phyloP scores from a whole-genome alignment of 2,113 vertebrate genomes.

The Solea senegalensis region DNA sequence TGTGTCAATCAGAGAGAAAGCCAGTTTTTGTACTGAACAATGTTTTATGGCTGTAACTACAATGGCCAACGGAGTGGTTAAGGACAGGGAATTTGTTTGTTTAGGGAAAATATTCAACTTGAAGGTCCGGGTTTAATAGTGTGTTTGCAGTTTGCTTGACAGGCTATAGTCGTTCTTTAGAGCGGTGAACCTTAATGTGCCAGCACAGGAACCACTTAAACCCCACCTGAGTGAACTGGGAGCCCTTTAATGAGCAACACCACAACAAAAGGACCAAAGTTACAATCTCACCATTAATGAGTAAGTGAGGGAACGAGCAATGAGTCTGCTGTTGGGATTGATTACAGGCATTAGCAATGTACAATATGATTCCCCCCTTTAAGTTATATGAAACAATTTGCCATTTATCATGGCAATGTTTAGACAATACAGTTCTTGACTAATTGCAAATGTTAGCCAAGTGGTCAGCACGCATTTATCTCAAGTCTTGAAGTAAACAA shows the following conservation, averaged over 20 bases:
- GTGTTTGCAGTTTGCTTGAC: slow-evolving; percentile 36
- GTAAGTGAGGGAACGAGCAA: not conserved
- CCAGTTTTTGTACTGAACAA: not conserved
- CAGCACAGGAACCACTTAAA: slow-evolving; percentile 40
- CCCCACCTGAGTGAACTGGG: slow-evolving; percentile 13
- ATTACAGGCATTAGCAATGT: no score
- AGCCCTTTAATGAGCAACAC: slow-evolving; percentile 15
- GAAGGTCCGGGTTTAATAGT: slow-evolving; percentile 6
- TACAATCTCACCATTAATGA: not conserved
- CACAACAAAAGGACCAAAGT: slow-evolving; percentile 2
- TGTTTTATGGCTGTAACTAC: not conserved
- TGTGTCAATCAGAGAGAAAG: slow-evolving; percentile 15
- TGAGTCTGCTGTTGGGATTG: not conserved
- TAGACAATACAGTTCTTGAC: no score
- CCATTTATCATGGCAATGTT: no score
- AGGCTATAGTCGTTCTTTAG: slow-evolving; percentile 25
- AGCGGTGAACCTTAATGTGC: slow-evolving; percentile 29
- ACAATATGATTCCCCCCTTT: no score
- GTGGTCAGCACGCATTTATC: no score
- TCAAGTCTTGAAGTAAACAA: no score
- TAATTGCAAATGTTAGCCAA: no score
- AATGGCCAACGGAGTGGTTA: not conserved
- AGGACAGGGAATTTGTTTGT: not conserved
- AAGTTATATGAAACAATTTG: no score
- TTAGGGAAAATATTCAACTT: not conserved